Evolutionary conservation across 1,140 invertebrate species (phyloP).

Genomic region (Aphelenchoides fujianensis): DNA sequence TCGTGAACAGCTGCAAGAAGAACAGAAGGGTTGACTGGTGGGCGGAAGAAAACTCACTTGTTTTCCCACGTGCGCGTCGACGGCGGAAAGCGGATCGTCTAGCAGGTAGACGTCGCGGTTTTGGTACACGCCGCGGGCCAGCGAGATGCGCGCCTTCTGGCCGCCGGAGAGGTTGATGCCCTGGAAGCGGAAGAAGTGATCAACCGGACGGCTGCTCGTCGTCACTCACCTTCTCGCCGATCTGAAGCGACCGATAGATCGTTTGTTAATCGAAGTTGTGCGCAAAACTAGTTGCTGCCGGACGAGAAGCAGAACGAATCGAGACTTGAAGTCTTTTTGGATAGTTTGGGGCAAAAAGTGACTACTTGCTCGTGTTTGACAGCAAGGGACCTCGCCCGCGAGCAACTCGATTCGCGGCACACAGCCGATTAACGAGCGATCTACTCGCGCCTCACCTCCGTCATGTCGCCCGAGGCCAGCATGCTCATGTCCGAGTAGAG

Average conservation of each 20-base stretch:
- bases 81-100: slow-evolving; percentile 72
- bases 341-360: too few relatives aligned
- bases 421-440: too few relatives aligned
- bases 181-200: slow-evolving; percentile 30
- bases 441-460: slow-evolving; percentile 67
- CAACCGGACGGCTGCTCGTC: neutral
- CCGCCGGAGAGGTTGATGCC: slow-evolving; percentile 73
- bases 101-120: slow-evolving; percentile 72
- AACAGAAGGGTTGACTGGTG: too few relatives aligned
- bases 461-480: slow-evolving; percentile 70
- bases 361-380: too few relatives aligned
- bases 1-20: slow-evolving; percentile 65
- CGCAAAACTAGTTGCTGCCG: too few relatives aligned
- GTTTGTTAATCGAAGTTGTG: too few relatives aligned
- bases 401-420: too few relatives aligned
- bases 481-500: slow-evolving; percentile 71
- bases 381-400: too few relatives aligned
- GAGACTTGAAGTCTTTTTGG: too few relatives aligned
- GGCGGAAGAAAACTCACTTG: too few relatives aligned
- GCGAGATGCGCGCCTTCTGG: slow-evolving; percentile 75
- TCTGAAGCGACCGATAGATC: too few relatives aligned
- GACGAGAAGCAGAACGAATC: too few relatives aligned
- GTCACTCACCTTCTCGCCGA: slow-evolving; percentile 53
- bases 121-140: slow-evolving; percentile 68
- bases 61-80: slow-evolving; percentile 71